Base-by-base conservation (phyloP, 2,888 invertebrate genomes). In the Sarcophaga subvicina region DNA sequence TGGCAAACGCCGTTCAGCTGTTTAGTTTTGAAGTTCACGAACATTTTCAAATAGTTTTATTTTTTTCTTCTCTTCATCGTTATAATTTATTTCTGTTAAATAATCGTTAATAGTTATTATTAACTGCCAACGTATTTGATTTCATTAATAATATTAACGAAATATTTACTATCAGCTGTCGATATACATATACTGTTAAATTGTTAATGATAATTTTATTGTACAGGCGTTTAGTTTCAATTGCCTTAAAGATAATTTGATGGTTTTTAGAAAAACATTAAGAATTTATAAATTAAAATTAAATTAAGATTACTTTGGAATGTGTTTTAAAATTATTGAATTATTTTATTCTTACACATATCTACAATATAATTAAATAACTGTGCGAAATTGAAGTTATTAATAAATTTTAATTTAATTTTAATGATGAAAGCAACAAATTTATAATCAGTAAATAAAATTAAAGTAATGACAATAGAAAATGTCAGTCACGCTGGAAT, bases 11-110 rank as follows among this genome's bases (percentile, higher is more conserved):
- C 1, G 11, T 49, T 12, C 14, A 49, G 14, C 49, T 49, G 49
- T 14, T 49, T n/a, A 59, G 27, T 66, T 82, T 75, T 78, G 76
- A 86, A 86, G 86, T 83, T 86, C 86, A 82, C 66, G 86, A 86
- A 60, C 79, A 80, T 45, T 82, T 49, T 20, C 62, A 62, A 62
- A 62, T 62, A 62, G 12, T 49, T 62, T 20, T 62, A 1, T 62
- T n/a, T 62, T 60, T n/a, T 62, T 62, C 8, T 20, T 62, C n/a
- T 20, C 17, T 70, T 81, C 3, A 62, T 73, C 45, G 20, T 81
- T 80, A 59, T 20, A 70, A 17, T 11, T n/a, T 66, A 70, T 60
- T 59, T 83, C 27, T 64, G 64, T 78, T 72, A 60, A 37, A 27
- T 37, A 60, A 72, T 22, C 47, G 64, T 76, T 11, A 20, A n/a